A percentile compares a stretch with the other conserved stretches of the same genome.
Conservation (phyloP, 2,888 invertebrate genomes). For the Antheraea yamamai region DNA sequence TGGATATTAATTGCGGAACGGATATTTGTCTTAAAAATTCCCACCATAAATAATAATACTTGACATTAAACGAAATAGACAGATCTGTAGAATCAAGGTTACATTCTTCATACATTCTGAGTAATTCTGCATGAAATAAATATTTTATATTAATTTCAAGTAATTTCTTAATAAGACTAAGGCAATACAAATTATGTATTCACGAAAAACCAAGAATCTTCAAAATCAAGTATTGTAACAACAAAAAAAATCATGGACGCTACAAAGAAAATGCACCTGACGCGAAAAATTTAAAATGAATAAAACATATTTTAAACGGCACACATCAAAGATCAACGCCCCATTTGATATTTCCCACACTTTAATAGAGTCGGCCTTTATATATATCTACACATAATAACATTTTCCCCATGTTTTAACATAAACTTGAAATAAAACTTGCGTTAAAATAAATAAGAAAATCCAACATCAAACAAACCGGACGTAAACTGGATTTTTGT, state of each 20-base stretch:
- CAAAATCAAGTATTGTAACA: neutral
- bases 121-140: neutral
- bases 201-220: neutral
- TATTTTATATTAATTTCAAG: neutral
- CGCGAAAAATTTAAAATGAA: neutral
- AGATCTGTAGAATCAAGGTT: neutral
- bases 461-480: slow-evolving; percentile 20
- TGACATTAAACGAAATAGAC: neutral
- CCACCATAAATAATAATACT: neutral
- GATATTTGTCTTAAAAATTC: slow-evolving; percentile 6
- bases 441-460: slow-evolving; percentile 5
- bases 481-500: slow-evolving; percentile 23
- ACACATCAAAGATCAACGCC: neutral
- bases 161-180: neutral
- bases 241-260: neutral
- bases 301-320: neutral
- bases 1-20: neutral
- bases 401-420: slow-evolving; percentile 20
- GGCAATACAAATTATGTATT: neutral
- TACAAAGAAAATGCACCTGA: neutral
- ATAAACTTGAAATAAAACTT: slow-evolving; percentile 18
- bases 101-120: neutral
- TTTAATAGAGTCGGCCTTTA: slow-evolving; percentile 15
- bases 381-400: slow-evolving; percentile 7
- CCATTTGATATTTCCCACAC: slow-evolving; percentile 21